Evolutionary conservation across 2,888 invertebrate genomes (phyloP).

Genomic region (Diplazon laetatorius): DNA sequence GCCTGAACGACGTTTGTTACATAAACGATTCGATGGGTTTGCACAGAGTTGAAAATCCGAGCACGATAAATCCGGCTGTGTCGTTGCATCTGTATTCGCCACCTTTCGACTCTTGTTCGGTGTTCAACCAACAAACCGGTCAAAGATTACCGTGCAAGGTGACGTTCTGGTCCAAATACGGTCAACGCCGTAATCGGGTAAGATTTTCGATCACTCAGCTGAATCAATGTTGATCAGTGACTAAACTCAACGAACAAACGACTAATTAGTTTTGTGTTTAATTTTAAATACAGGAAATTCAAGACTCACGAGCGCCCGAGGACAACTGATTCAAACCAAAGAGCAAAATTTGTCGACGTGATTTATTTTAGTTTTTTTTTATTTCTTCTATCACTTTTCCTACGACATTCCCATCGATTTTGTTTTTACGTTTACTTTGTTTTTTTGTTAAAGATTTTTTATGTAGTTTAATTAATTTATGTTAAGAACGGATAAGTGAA

Average conservation of each 20-base stretch:
- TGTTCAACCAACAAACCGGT: constrained; percentile 96
- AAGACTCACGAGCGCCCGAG: constrained; percentile 79
- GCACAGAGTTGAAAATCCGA: constrained; percentile 97
- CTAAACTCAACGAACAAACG: not conserved
- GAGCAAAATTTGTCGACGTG: constrained; percentile 1
- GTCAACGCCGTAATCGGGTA: constrained; percentile 89
- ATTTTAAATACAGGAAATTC: constrained; percentile 76
- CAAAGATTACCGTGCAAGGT: constrained; percentile 88
- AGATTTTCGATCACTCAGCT: constrained; percentile 67
- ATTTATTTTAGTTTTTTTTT: no score
- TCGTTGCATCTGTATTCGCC: constrained; percentile 98
- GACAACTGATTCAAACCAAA: constrained; percentile 74
- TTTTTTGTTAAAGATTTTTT: no score
- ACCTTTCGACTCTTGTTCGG: constrained; percentile 93
- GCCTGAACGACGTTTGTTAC: constrained; percentile 93
- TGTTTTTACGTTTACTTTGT: no score
- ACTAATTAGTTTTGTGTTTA: constrained; percentile 22
- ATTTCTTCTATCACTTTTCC: not conserved
- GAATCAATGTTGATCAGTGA: not conserved
- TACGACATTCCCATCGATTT: not conserved
- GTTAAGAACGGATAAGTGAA: not conserved
- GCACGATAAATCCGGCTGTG: constrained; percentile 93
- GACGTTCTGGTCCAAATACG: constrained; percentile 97
- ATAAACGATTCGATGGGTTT: constrained; percentile 98
- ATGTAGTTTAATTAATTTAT: constrained; percentile 36